These are phyloP conservation scores for Tetragnatha versicolor DNA, from an alignment of 1,140 invertebrate genomes.

Conservation along the genomic window DNA sequence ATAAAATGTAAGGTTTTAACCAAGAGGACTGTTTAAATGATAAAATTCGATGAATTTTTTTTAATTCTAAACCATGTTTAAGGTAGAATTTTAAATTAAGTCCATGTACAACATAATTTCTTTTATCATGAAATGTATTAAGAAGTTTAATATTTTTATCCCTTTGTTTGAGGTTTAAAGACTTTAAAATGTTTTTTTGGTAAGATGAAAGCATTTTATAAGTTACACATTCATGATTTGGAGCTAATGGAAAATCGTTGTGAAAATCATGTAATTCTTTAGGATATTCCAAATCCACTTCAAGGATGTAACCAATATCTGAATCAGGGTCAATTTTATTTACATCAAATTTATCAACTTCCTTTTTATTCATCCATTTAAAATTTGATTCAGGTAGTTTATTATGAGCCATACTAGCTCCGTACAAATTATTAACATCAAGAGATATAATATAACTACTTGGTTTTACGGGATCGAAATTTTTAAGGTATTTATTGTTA, in stretches of 20 bases:
- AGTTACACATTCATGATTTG: background rate
- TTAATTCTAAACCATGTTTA: background rate
- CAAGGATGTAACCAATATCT: slow-evolving; percentile 4
- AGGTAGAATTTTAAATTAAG: slow-evolving; percentile 10
- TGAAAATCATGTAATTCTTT: background rate
- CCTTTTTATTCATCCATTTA: background rate
- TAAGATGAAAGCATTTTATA: background rate
- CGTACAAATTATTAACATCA: slow-evolving; percentile 13
- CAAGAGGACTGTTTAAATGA: slow-evolving; percentile 24
- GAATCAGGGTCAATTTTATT: background rate
- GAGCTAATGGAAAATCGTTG: background rate
- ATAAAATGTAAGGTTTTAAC: slow-evolving; percentile 17
- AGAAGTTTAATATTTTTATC: slow-evolving; percentile 13
- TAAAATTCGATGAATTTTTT: slow-evolving; percentile 21
- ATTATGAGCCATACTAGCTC: background rate
- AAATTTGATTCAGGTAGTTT: background rate
- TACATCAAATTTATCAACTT: background rate
- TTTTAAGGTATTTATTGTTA: slow-evolving; percentile 5
- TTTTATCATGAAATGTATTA: background rate
- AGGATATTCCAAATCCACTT: background rate
- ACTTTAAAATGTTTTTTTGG: slow-evolving; percentile 3
- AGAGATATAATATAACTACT: slow-evolving; percentile 7
- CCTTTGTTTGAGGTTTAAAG: background rate
- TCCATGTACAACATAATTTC: slow-evolving; percentile 5
- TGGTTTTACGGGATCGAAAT: background rate